Percentiles rank a stretch among this genome's conserved stretches.
Evolutionary conservation across 1,140 invertebrate genomes (phyloP).

Genomic region (Drosophila serrata): DNA sequence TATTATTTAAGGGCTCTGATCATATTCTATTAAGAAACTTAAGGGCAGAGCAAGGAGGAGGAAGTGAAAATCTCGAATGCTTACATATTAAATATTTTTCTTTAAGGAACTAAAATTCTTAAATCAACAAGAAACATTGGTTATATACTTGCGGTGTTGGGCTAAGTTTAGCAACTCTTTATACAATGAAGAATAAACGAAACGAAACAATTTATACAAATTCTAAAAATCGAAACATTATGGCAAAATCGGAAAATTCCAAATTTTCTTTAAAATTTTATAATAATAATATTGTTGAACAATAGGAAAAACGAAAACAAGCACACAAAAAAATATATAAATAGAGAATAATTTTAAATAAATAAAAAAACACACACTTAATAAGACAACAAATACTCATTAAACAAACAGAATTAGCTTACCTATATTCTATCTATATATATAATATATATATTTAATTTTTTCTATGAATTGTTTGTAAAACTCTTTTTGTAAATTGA

Average conservation of each 20-base stretch:
- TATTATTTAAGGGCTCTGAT: constrained; percentile 20
- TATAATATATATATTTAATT: constrained; percentile 67
- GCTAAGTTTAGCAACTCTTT: constrained; percentile 77
- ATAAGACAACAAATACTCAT: constrained; percentile 58
- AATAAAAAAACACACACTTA: constrained; percentile 46
- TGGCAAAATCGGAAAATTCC: constrained; percentile 64
- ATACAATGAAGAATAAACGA: constrained; percentile 72
- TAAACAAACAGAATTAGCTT: constrained; percentile 57
- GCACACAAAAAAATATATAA: constrained; percentile 28
- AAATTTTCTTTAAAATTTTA: constrained; percentile 61
- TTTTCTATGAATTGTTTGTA: constrained; percentile 76
- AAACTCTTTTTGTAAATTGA: constrained; percentile 77
- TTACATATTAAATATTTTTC: constrained; percentile 57
- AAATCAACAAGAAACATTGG: constrained; percentile 57
- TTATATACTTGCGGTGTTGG: constrained; percentile 74
- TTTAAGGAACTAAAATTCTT: constrained; percentile 60
- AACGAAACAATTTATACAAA: constrained; percentile 37
- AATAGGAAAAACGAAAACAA: constrained; percentile 53
- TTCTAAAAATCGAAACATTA: constrained; percentile 46
- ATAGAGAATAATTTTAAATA: constrained; percentile 67
- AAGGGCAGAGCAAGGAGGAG: constrained; percentile 12
- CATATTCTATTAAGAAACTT: constrained; percentile 13
- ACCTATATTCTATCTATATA: constrained; percentile 38
- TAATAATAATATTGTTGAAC: constrained; percentile 73
- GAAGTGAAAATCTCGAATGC: constrained; percentile 75